Conservation (phyloP, 1,140 invertebrate genomes). For the Triops longicaudatus region DNA sequence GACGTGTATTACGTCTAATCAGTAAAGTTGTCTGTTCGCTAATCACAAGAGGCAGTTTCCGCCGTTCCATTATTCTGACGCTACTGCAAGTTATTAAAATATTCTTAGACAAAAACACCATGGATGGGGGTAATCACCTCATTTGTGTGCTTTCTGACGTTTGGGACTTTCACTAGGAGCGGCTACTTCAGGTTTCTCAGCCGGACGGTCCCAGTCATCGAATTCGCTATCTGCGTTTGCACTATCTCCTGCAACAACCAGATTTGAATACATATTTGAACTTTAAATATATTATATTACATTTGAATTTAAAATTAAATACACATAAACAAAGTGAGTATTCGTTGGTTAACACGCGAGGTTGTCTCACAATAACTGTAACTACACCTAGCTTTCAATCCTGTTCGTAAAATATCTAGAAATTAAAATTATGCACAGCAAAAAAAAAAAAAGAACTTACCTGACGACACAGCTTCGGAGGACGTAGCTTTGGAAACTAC, state of each 20-base stretch:
- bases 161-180: neutral
- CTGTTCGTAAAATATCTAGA: no score
- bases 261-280: neutral
- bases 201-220: neutral
- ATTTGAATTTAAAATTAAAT: neutral
- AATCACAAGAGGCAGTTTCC: neutral
- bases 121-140: neutral
- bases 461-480: neutral
- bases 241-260: neutral
- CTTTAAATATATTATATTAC: neutral
- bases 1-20: neutral
- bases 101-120: neutral
- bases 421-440: no score
- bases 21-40: neutral
- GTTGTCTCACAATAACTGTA: no score
- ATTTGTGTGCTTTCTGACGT: neutral
- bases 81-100: neutral
- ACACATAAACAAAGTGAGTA: no score
- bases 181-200: neutral
- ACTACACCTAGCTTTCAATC: no score
- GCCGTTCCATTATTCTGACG: neutral
- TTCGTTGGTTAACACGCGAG: no score
- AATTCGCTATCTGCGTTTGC: slow-evolving; percentile 1
- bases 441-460: neutral
- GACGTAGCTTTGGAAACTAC: neutral